These are phyloP conservation scores for Trichonephila inaurata DNA, from an alignment of 1,140 invertebrate species.

Conservation along the genomic window DNA sequence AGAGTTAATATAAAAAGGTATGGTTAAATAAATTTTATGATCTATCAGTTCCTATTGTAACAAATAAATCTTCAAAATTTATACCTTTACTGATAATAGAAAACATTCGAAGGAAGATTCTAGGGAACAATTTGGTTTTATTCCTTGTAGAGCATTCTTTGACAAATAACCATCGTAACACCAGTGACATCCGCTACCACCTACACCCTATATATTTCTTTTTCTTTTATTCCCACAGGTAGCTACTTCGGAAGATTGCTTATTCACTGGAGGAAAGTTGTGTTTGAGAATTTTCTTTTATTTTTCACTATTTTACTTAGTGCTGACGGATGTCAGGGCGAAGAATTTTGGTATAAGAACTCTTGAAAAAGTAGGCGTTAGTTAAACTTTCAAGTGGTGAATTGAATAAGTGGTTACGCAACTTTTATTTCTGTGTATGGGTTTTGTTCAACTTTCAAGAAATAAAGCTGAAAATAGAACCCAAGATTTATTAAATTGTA, in stretches of 20 bases:
- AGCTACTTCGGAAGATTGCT: constrained; percentile 38
- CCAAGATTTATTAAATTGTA: no score
- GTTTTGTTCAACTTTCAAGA: no score
- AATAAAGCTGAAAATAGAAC: no score
- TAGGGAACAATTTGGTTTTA: neutral
- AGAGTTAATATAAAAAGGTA: no score
- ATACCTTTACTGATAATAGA: no score
- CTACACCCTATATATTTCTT: neutral
- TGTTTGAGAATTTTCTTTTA: neutral
- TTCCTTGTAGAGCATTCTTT: neutral
- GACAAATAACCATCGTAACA: neutral
- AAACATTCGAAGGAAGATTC: no score
- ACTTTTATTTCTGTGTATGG: no score
- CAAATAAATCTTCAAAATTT: no score
- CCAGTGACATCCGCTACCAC: neutral
- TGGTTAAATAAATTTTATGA: no score
- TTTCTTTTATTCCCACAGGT: neutral
- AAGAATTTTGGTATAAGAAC: neutral
- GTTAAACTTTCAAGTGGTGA: neutral
- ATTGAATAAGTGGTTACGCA: neutral
- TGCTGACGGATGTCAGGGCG: neutral
- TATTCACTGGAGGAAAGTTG: neutral
- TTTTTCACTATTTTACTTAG: neutral
- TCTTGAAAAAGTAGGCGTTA: neutral
- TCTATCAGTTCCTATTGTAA: no score